Evolutionary conservation across 2,797 vertebrate species (phyloP).

Genomic region (Propithecus perrieri): DNA sequence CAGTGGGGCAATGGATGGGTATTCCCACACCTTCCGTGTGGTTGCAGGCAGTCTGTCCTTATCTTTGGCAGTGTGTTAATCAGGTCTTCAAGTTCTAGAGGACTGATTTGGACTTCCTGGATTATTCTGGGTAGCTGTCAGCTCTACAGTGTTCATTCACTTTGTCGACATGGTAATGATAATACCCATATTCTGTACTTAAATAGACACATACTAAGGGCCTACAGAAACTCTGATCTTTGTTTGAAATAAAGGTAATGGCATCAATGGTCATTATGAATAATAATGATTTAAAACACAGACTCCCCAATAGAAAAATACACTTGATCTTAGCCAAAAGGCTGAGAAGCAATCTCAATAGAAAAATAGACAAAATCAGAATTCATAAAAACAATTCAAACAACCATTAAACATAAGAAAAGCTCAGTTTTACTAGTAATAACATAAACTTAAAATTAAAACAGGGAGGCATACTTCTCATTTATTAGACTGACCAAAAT

Average conservation of each 20-base stretch:
- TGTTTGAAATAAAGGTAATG: constrained; percentile 13
- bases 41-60: neutral
- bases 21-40: neutral
- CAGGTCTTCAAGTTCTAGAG: neutral
- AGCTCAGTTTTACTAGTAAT: neutral
- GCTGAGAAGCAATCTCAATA: neutral
- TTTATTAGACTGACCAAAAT: constrained; percentile 2
- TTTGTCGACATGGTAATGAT: neutral
- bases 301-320: neutral
- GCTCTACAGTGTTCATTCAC: neutral
- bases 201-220: neutral
- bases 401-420: neutral
- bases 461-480: neutral
- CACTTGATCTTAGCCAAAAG: too few species aligned
- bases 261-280: neutral
- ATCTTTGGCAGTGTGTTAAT: neutral
- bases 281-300: neutral
- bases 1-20: neutral
- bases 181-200: neutral
- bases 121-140: neutral
- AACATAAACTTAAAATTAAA: neutral
- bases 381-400: constrained; percentile 30
- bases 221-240: neutral
- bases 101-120: neutral
- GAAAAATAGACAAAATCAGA: neutral